Percentiles rank a stretch among this genome's conserved stretches.
phyloP scores from a whole-genome alignment of 2,888 invertebrate species.

The Scaptomyza flava region DNA sequence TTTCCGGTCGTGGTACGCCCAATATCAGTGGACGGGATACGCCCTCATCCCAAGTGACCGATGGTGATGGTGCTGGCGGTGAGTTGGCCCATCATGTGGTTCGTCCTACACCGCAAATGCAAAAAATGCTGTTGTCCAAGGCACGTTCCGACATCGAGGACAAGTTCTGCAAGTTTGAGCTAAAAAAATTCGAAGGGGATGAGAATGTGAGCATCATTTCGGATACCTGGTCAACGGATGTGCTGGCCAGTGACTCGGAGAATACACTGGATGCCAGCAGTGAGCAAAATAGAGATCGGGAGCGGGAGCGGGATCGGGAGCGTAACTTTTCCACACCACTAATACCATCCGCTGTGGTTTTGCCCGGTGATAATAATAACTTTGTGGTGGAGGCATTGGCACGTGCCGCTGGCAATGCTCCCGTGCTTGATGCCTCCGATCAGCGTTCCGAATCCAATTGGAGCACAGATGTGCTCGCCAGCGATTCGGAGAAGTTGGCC shows the following conservation, averaged over 20 bases:
- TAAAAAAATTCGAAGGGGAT: slow-evolving; percentile 93
- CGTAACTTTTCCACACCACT: slow-evolving; percentile 85
- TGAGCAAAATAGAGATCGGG: slow-evolving; percentile 85
- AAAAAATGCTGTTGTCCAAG: slow-evolving; percentile 89
- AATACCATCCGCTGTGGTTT: slow-evolving; percentile 84
- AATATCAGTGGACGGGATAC: slow-evolving; percentile 99
- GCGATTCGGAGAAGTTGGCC: slow-evolving; percentile 95
- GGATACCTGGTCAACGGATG: slow-evolving; percentile 99
- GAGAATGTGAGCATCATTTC: slow-evolving; percentile 98
- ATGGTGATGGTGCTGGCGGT: slow-evolving; percentile 92
- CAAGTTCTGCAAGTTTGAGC: slow-evolving; percentile 99
- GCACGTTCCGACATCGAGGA: slow-evolving; percentile 98
- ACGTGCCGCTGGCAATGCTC: slow-evolving; percentile 58
- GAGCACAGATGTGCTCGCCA: slow-evolving; percentile 98
- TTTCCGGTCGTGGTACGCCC: slow-evolving; percentile 95
- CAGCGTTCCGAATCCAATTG: slow-evolving; percentile 98
- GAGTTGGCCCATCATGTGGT: slow-evolving; percentile 84
- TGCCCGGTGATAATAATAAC: slow-evolving; percentile 84
- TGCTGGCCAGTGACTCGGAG: slow-evolving; percentile 98
- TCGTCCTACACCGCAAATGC: slow-evolving; percentile 85
- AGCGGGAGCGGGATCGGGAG: slow-evolving; percentile 82
- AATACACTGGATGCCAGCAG: slow-evolving; percentile 89
- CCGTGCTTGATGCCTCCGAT: slow-evolving; percentile 90
- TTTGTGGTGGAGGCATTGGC: slow-evolving; percentile 81
- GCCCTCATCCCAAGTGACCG: slow-evolving; percentile 96